Percentiles rank a stretch among this genome's conserved stretches.
Conservation (phyloP, 2,888 invertebrate genomes). For the Chloroclystis v-ata region DNA sequence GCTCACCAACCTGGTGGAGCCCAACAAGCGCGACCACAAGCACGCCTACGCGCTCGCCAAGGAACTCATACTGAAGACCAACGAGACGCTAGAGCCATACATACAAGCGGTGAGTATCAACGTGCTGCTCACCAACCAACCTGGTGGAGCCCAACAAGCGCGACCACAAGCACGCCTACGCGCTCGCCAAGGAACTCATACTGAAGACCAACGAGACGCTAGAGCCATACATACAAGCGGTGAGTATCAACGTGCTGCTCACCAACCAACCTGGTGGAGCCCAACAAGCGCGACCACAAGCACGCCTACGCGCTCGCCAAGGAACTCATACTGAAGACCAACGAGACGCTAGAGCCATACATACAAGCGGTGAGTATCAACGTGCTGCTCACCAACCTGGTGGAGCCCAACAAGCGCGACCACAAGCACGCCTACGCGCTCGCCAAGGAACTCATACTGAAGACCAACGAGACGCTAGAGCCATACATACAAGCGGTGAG, state of each 20-base stretch:
- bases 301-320: slow-evolving; percentile 94
- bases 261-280: slow-evolving; percentile 92
- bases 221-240: slow-evolving; percentile 96
- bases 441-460: slow-evolving; percentile 93
- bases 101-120: slow-evolving; percentile 94
- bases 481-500: slow-evolving; percentile 95
- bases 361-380: slow-evolving; percentile 94
- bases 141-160: slow-evolving; percentile 95
- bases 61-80: slow-evolving; percentile 93
- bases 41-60: slow-evolving; percentile 94
- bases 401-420: slow-evolving; percentile 94
- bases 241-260: slow-evolving; percentile 92
- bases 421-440: slow-evolving; percentile 93
- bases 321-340: slow-evolving; percentile 93
- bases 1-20: slow-evolving; percentile 95
- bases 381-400: slow-evolving; percentile 91
- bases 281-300: slow-evolving; percentile 91
- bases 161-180: slow-evolving; percentile 92
- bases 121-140: slow-evolving; percentile 90
- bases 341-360: slow-evolving; percentile 94
- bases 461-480: slow-evolving; percentile 94
- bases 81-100: slow-evolving; percentile 94
- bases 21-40: slow-evolving; percentile 91
- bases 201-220: slow-evolving; percentile 94
- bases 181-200: slow-evolving; percentile 93